These are phyloP conservation scores for Plectrocnemia conspersa DNA, from an alignment of 1,140 invertebrate genomes.

Conservation along the genomic window DNA sequence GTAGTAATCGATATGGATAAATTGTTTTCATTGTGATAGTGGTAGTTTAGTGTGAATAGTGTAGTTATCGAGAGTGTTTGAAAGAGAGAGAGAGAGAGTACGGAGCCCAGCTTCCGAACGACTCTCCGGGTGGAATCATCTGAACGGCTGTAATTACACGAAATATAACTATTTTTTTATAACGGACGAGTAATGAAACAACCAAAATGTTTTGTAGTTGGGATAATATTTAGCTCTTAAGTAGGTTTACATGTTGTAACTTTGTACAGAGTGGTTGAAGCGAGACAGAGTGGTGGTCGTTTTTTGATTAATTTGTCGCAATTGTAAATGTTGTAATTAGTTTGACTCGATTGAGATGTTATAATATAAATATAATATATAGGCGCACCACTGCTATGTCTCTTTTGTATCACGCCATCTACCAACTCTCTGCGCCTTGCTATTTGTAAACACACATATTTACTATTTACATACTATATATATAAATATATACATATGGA, in stretches of 20 bases:
- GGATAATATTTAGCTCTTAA: conserved; percentile 35
- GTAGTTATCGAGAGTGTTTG: no score
- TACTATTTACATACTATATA: conserved; percentile 44
- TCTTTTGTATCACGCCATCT: conserved; percentile 33
- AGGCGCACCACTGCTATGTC: conserved; percentile 13
- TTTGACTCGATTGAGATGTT: no score
- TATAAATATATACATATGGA: conserved; percentile 60
- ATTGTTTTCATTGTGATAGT: conserved; percentile 34
- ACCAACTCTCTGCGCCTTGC: conserved; percentile 37
- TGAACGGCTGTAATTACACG: conserved; percentile 30
- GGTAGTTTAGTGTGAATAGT: conserved; percentile 32
- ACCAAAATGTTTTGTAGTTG: conserved; percentile 36
- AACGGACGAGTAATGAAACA: conserved; percentile 31
- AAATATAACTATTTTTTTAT: conserved; percentile 36
- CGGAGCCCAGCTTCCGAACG: conserved; percentile 14
- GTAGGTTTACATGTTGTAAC: conserved; percentile 37
- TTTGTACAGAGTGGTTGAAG: conserved; percentile 36
- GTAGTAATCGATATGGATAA: conserved; percentile 32
- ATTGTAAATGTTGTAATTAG: no score
- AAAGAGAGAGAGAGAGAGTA: conserved; percentile 7
- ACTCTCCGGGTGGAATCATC: conserved; percentile 17
- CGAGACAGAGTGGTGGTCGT: conserved; percentile 19
- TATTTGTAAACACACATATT: conserved; percentile 40
- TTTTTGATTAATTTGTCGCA: no score
- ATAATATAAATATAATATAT: background rate